phyloP scores from a whole-genome alignment of 2,888 invertebrate species.

The Rhopalosiphum nymphaeae region DNA sequence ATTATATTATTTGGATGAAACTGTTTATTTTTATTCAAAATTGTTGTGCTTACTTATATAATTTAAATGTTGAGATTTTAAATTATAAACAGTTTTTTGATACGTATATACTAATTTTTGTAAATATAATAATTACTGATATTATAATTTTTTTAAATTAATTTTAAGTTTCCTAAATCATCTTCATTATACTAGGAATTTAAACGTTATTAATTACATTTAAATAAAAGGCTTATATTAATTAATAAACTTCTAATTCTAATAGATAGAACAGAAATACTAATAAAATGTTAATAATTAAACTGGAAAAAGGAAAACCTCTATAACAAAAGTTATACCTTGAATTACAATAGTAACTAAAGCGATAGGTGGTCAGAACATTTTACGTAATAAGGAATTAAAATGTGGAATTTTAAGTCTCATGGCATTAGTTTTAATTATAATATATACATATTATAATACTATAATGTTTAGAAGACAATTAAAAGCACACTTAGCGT shows the following conservation, averaged over 20 bases:
- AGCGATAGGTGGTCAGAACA: neutral
- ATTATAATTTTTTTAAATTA: neutral
- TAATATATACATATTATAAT: neutral
- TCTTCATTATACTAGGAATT: neutral
- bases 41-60: neutral
- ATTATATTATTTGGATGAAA: neutral
- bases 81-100: neutral
- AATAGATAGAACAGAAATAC: neutral
- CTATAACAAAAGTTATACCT: neutral
- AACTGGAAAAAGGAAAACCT: neutral
- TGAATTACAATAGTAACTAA: neutral
- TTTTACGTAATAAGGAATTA: neutral
- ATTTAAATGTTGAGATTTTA: neutral
- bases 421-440: neutral
- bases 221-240: neutral
- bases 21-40: neutral
- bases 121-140: neutral
- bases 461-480: neutral
- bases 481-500: neutral
- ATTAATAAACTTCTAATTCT: neutral
- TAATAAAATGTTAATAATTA: neutral
- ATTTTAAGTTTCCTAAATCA: neutral
- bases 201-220: neutral
- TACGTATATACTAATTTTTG: neutral
- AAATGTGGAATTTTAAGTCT: neutral